Base-by-base conservation (phyloP, 1,140 invertebrate genomes). In the Aphaenogaster floridana region DNA sequence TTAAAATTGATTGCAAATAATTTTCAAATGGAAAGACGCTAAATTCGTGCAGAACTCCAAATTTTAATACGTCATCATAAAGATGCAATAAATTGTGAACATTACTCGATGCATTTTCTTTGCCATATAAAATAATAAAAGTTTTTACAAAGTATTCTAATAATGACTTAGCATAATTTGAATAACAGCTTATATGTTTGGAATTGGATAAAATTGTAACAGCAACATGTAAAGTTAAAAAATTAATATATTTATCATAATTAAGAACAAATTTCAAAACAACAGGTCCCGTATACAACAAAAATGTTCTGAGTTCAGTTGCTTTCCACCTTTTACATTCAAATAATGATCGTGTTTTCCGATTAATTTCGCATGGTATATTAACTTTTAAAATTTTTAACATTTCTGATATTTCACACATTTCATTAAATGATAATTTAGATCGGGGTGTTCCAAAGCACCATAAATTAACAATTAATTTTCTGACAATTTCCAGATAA, bases 1-100 rank as follows among this genome's bases (percentile, higher is more conserved):
- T 69, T 69, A 69, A 48, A 50, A 69, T 69, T 28, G 68, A 50
- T 7, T 69, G 42, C 13, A 69, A 50, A 69, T 69, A 69, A 50
- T 69, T 69, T 69, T 69, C 42, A 28, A 69, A 69, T 7, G 68
- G 42, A 69, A 69, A 69, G 15, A n/a, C n/a, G 28, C 42, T 69
- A 50, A 69, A 69, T 48, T 45, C 21, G 13, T 48, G 11, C 11
- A 69, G 5, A 50, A 21, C 50, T 69, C 45, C 28, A 21, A 21
- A 21, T 21, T 21, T 21, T 21, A 21, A 21, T 21, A 21, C 21
- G 21, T 21, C 21, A 21, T 21, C 21, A 21, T 21, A 21, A 21
- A 21, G n/a, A 6, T 57, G 54, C 8, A 57, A 21, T 57, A 21
- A 57, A 11, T 57, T 57, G 7, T 57, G 54, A 57, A 57, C 21